These are phyloP conservation scores for Rhodinocichla rosea DNA, from an alignment of 2,113 vertebrate species.

Conservation along the genomic window DNA sequence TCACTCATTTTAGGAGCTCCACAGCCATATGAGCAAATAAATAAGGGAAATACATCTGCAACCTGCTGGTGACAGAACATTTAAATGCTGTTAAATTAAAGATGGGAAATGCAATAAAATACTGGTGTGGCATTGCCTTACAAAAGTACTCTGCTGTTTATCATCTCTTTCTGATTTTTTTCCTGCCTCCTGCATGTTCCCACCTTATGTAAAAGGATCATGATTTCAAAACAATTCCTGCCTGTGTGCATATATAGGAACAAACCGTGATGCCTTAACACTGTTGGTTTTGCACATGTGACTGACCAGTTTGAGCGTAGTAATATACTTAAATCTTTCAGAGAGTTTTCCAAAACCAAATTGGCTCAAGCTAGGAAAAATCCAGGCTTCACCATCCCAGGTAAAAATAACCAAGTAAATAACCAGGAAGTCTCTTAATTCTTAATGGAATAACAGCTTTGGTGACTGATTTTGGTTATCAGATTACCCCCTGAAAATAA, in stretches of 20 bases:
- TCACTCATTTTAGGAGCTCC: neutral
- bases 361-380: neutral
- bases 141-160: neutral
- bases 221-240: neutral
- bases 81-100: neutral
- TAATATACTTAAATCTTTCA: neutral
- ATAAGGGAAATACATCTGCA: neutral
- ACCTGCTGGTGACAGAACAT: neutral
- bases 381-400: neutral
- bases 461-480: slow-evolving; percentile 51
- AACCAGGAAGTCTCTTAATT: slow-evolving; percentile 45
- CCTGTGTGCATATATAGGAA: neutral
- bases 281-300: neutral
- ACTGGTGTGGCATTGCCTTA: neutral
- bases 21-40: neutral
- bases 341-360: neutral
- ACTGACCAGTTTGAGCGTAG: neutral
- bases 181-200: neutral
- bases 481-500: slow-evolving; percentile 60
- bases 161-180: neutral
- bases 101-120: neutral
- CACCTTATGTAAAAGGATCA: neutral
- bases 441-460: slow-evolving; percentile 58
- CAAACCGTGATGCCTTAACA: neutral
- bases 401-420: slow-evolving; percentile 57